Conservation (phyloP, 1,140 invertebrate species). For the Euura lappo region DNA sequence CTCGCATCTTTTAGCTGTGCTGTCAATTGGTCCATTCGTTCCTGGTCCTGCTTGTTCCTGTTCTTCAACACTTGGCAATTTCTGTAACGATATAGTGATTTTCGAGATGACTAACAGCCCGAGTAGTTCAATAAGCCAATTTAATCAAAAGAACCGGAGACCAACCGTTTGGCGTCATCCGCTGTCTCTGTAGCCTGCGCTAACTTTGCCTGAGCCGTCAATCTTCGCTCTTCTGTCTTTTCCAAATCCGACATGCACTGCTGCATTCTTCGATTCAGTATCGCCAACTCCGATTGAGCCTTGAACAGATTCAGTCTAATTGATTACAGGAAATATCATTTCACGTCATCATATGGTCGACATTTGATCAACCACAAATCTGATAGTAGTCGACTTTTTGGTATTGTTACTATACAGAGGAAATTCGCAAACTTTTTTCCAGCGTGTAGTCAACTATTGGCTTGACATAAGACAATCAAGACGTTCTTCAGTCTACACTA, state of each 20-base stretch:
- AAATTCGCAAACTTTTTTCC: too few species aligned
- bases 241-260: conserved; percentile 81
- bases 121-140: background rate
- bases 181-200: conserved; percentile 80
- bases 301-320: conserved; percentile 43
- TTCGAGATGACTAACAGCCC: background rate
- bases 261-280: conserved; percentile 78
- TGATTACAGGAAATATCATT: too few species aligned
- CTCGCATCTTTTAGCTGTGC: conserved; percentile 77
- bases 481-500: too few species aligned
- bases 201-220: conserved; percentile 72
- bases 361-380: too few species aligned
- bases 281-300: conserved; percentile 79
- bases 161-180: conserved; percentile 82
- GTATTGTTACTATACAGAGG: too few species aligned
- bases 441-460: too few species aligned
- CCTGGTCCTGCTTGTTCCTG: conserved; percentile 76
- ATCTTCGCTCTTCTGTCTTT: conserved; percentile 76
- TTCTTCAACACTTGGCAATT: conserved; percentile 81
- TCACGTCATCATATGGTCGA: too few species aligned
- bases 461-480: too few species aligned
- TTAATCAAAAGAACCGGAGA: conserved; percentile 24
- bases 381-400: too few species aligned
- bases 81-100: conserved; percentile 53
- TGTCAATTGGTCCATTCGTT: conserved; percentile 75